Conservation (phyloP, 2,888 invertebrate species). For the Strigamia maritima region DNA sequence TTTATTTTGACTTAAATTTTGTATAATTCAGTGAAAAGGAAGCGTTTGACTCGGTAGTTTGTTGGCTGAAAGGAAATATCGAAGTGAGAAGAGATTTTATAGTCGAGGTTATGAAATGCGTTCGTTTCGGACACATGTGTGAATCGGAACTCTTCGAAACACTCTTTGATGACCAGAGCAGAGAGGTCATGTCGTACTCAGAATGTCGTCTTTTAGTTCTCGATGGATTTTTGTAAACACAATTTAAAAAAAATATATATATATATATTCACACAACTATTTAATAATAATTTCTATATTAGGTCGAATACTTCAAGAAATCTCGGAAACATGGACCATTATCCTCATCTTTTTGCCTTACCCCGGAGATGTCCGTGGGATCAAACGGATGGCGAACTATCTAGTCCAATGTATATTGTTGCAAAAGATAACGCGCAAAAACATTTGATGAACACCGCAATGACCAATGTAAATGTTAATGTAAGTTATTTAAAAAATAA, state of each 20-base stretch:
- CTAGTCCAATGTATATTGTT: background rate
- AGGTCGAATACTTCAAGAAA: slow-evolving; percentile 25
- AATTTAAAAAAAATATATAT: background rate
- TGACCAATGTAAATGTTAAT: background rate
- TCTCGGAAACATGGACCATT: slow-evolving; percentile 7
- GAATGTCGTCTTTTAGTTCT: slow-evolving; percentile 34
- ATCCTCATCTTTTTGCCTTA: background rate
- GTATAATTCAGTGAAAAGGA: slow-evolving; percentile 64
- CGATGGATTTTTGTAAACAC: slow-evolving; percentile 17
- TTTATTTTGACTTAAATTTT: slow-evolving; percentile 7
- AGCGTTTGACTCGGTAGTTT: slow-evolving; percentile 73
- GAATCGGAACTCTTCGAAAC: slow-evolving; percentile 30
- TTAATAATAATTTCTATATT: background rate
- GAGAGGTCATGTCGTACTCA: slow-evolving; percentile 18
- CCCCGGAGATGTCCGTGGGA: background rate
- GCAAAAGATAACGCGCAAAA: background rate
- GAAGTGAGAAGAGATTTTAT: slow-evolving; percentile 59
- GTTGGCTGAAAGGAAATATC: slow-evolving; percentile 75
- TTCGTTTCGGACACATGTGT: slow-evolving; percentile 70
- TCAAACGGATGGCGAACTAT: background rate
- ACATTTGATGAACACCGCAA: background rate
- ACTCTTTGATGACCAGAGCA: background rate
- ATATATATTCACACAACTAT: background rate
- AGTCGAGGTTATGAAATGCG: slow-evolving; percentile 64
- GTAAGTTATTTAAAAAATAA: background rate